These are phyloP conservation scores for Kuschelorhynchus macadamiae DNA, from an alignment of 2,888 invertebrate species.

Conservation along the genomic window DNA sequence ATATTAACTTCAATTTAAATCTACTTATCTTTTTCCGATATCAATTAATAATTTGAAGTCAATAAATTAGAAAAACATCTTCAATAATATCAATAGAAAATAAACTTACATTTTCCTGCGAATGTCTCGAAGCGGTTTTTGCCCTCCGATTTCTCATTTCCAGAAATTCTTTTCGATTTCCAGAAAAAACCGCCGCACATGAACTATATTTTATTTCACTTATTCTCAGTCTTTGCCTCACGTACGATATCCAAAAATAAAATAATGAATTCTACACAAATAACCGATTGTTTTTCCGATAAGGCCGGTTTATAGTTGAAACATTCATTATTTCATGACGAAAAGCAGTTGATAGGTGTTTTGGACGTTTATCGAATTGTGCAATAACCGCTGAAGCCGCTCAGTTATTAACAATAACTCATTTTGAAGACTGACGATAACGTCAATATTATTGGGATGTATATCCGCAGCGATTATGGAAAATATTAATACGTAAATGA, in stretches of 20 bases:
- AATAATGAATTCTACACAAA: conserved; percentile 5
- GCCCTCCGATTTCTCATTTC: not conserved
- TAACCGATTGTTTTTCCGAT: conserved; percentile 6
- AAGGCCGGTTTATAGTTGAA: conserved; percentile 13
- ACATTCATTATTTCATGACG: conserved; percentile 12
- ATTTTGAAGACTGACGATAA: no score
- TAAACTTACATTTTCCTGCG: conserved; percentile 30
- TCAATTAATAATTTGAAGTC: no score
- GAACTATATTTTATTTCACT: conserved; percentile 23
- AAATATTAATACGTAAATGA: no score
- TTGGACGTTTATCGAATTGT: not conserved
- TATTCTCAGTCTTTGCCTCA: no score
- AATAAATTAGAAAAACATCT: no score
- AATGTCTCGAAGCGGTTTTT: conserved; percentile 11
- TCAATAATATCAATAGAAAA: no score
- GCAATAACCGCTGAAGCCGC: not conserved
- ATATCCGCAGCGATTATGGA: no score
- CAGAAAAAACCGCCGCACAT: conserved; percentile 39
- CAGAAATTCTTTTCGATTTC: conserved; percentile 32
- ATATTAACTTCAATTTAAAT: no score
- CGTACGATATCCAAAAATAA: not conserved
- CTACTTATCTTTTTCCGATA: no score
- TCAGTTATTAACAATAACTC: no score
- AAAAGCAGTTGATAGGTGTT: no score
- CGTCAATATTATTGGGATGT: no score